Evolutionary conservation across 2,888 invertebrate genomes (phyloP).

Genomic region (Drosophila siamana): DNA sequence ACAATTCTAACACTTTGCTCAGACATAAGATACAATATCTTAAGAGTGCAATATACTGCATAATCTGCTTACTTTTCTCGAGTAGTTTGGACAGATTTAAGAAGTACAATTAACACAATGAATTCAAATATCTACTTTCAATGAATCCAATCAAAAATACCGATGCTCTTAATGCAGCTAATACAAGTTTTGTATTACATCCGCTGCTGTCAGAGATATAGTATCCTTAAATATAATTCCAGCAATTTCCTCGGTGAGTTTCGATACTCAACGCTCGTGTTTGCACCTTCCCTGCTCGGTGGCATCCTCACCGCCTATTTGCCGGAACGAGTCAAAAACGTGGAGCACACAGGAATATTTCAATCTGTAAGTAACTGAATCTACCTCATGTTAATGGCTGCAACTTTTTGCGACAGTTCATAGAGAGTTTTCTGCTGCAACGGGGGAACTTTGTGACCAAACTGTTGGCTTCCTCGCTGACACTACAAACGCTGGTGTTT

Average conservation of each 20-base stretch:
- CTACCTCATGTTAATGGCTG: neutral
- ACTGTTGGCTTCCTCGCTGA: constrained; percentile 50
- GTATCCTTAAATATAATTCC: neutral
- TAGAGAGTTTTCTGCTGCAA: constrained; percentile 68
- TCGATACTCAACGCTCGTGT: constrained; percentile 42
- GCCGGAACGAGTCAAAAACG: constrained; percentile 47
- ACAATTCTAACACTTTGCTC: too few species aligned
- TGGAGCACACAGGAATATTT: constrained; percentile 68
- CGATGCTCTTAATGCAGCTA: neutral
- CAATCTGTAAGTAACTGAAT: constrained; percentile 73
- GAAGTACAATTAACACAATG: too few species aligned
- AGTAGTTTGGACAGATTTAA: neutral
- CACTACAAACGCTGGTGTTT: constrained; percentile 70
- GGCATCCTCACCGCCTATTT: constrained; percentile 40
- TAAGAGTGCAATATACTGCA: neutral
- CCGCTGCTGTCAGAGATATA: too few species aligned
- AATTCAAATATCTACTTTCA: neutral
- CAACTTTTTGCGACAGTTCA: constrained; percentile 52
- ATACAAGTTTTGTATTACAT: neutral
- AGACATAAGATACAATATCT: neutral
- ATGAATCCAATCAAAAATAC: neutral
- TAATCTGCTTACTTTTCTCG: neutral
- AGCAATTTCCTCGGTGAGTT: constrained; percentile 64
- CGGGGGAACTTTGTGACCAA: constrained; percentile 54
- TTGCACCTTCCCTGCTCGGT: constrained; percentile 64